Percentiles rank a stretch among this genome's conserved stretches.
Evolutionary conservation across 1,140 invertebrate species (phyloP).

Genomic region (Zaprionus kolodkinae): DNA sequence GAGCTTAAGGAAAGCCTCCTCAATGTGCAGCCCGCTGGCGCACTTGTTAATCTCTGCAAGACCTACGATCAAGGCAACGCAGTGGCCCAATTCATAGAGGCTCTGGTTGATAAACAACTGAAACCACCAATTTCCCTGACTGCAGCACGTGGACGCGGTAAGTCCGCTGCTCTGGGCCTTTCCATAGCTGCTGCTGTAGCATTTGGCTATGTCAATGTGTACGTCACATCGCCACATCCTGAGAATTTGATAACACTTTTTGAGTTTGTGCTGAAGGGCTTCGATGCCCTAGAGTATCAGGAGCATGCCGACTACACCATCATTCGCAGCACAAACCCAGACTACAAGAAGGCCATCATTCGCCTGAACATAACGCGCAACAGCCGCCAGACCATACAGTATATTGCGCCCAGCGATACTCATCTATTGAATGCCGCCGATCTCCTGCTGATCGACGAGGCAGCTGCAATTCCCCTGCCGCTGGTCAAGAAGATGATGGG

Average conservation of each 20-base stretch:
- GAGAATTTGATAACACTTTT: conserved; percentile 99
- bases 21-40: conserved; percentile 96
- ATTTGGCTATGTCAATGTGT: conserved; percentile 98
- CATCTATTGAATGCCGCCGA: conserved; percentile 96
- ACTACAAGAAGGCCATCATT: conserved; percentile 98
- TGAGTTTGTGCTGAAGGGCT: conserved; percentile 98
- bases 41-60: conserved; percentile 95
- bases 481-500: conserved; percentile 96
- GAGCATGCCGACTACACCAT: conserved; percentile 98
- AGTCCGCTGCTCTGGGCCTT: conserved; percentile 98
- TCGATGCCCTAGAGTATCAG: conserved; percentile 97
- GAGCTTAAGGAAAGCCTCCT: conserved; percentile 89
- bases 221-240: conserved; percentile 98
- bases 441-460: conserved; percentile 98
- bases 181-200: conserved; percentile 94
- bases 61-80: conserved; percentile 98
- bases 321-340: conserved; percentile 97
- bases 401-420: conserved; percentile 97
- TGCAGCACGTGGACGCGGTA: conserved; percentile 97
- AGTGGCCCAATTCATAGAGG: conserved; percentile 96
- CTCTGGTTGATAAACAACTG: conserved; percentile 94
- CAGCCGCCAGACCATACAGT: conserved; percentile 99
- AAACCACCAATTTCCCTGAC: conserved; percentile 96
- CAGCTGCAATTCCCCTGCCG: conserved; percentile 98
- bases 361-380: conserved; percentile 95